Evolutionary conservation across 2,888 invertebrate species (phyloP).

Genomic region (Acrobeloides nanus): DNA sequence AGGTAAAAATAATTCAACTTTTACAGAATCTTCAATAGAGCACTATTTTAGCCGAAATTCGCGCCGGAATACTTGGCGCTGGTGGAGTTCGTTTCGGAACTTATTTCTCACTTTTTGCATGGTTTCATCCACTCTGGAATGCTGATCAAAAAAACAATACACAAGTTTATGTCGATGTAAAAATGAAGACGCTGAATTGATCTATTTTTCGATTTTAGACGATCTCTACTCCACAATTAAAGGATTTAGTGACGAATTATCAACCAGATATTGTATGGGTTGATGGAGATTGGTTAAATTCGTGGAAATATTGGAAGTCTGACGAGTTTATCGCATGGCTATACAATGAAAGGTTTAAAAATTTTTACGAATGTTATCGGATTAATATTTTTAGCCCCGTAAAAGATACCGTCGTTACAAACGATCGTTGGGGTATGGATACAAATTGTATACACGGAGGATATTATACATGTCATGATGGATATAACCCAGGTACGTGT

Average conservation of each 20-base stretch:
- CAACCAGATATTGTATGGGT: conserved; percentile 73
- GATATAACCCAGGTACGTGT: conserved; percentile 64
- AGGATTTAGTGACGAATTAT: conserved; percentile 55
- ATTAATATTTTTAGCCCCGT: conserved; percentile 71
- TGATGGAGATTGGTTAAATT: conserved; percentile 83
- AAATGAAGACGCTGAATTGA: no score
- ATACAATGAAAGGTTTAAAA: conserved; percentile 72
- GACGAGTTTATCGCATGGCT: conserved; percentile 79
- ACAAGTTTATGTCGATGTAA: no score
- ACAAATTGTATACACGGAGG: conserved; percentile 78
- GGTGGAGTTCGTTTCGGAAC: conserved; percentile 47
- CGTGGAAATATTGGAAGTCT: conserved; percentile 69
- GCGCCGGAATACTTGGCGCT: no score
- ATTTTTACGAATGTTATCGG: no score
- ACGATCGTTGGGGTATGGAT: conserved; percentile 83
- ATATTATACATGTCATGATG: conserved; percentile 75
- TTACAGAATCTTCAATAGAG: no score
- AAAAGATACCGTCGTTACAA: conserved; percentile 75
- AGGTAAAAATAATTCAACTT: conserved; percentile 1
- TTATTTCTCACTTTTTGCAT: conserved; percentile 50
- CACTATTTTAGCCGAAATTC: no score
- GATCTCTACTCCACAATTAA: conserved; percentile 51
- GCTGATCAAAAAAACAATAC: conserved; percentile 29
- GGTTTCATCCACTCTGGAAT: conserved; percentile 48
- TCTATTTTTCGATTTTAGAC: no score